Evolutionary conservation across 2,113 vertebrate genomes (phyloP).

Genomic region (Bothrops jararaca): DNA sequence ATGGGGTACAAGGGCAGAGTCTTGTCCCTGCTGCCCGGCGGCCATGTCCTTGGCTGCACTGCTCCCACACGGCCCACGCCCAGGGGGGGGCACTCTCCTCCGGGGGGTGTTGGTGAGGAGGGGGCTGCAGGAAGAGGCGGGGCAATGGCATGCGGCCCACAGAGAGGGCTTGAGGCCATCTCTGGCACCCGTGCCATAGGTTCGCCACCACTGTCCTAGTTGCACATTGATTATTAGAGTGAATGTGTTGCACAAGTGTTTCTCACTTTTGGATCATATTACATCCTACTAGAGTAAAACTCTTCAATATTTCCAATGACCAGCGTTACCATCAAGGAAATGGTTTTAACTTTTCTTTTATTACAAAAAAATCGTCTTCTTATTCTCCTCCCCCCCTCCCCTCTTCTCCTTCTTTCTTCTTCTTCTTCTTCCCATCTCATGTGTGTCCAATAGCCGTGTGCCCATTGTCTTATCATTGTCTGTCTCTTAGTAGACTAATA

Average conservation of each 20-base stretch:
- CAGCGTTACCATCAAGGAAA: background rate
- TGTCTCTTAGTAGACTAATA: background rate
- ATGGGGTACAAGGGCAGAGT: too few relatives aligned
- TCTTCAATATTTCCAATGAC: too few relatives aligned
- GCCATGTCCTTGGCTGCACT: too few relatives aligned
- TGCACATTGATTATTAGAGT: rapidly evolving
- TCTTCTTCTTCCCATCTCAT: background rate
- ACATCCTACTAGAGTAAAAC: background rate
- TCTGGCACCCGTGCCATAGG: too few relatives aligned
- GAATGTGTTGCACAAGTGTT: background rate
- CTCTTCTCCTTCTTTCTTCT: background rate
- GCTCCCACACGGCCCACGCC: too few relatives aligned
- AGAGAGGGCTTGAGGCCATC: too few relatives aligned
- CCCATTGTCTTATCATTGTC: background rate
- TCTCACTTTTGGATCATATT: rapidly evolving
- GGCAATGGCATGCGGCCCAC: too few relatives aligned
- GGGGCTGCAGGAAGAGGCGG: too few relatives aligned
- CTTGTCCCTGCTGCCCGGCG: too few relatives aligned
- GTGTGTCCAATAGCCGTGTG: background rate
- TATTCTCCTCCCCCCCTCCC: background rate
- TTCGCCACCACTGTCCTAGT: too few relatives aligned
- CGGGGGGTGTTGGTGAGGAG: too few relatives aligned
- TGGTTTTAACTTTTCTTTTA: rapidly evolving
- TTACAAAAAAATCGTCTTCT: background rate
- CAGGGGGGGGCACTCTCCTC: too few relatives aligned